These are phyloP conservation scores for Guaruba guarouba DNA, from an alignment of 2,113 vertebrate genomes.

Conservation along the genomic window DNA sequence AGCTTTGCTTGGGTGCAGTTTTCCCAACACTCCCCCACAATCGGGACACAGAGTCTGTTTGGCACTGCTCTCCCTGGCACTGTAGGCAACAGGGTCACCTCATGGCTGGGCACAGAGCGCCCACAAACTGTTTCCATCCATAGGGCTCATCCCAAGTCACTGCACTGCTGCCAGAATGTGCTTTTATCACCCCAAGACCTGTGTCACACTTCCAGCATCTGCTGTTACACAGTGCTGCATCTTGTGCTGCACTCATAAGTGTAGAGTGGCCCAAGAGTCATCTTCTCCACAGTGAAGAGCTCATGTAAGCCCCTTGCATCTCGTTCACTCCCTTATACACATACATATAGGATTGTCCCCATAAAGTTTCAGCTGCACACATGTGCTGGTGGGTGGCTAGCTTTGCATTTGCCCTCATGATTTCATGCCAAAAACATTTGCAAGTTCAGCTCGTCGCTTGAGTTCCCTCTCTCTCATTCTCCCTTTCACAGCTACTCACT, in stretches of 20 bases:
- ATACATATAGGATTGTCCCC: neutral
- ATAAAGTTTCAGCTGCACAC: neutral
- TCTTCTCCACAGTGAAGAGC: neutral
- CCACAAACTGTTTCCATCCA: neutral
- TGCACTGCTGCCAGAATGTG: neutral
- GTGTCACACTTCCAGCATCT: neutral
- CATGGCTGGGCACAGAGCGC: neutral
- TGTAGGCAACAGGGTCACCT: neutral
- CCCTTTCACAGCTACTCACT: neutral
- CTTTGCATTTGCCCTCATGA: conserved; percentile 54
- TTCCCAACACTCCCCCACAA: conserved; percentile 8
- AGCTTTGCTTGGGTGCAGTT: neutral
- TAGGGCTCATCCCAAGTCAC: neutral
- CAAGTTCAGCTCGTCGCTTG: neutral
- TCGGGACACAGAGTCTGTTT: neutral
- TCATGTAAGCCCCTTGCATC: neutral
- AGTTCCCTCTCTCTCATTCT: neutral
- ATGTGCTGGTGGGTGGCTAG: conserved; percentile 2
- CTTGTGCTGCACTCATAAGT: neutral
- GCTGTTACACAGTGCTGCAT: rapidly evolving
- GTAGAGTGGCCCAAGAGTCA: neutral
- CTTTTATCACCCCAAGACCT: neutral
- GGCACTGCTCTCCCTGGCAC: neutral
- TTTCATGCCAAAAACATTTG: conserved; percentile 58
- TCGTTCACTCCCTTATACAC: neutral